Evolutionary conservation across 2,888 invertebrate genomes (phyloP).

Genomic region (Ochropleura leucogaster): DNA sequence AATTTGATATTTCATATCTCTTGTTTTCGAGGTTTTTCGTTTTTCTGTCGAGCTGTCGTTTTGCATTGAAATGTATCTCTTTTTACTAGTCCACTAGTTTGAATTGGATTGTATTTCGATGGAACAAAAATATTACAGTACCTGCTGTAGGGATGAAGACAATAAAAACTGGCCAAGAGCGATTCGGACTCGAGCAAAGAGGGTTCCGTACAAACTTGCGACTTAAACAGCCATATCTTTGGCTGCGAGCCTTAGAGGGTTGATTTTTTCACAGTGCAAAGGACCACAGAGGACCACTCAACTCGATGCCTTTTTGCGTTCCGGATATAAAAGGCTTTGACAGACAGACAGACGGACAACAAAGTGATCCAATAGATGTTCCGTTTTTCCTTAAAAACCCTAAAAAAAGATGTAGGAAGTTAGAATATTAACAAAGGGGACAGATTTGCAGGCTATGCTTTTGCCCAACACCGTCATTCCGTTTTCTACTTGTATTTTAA

Average conservation of each 20-base stretch:
- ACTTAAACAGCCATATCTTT: no score
- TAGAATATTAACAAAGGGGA: background rate
- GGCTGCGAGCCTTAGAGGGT: background rate
- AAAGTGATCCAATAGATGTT: no score
- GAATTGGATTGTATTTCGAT: slow-evolving; percentile 29
- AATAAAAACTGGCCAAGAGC: no score
- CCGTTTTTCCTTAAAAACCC: no score
- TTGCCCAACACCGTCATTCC: background rate
- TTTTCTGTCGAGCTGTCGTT: slow-evolving; percentile 32
- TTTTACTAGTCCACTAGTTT: slow-evolving; percentile 23
- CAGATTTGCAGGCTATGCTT: background rate
- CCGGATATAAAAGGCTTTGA: no score
- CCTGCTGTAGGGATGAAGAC: background rate
- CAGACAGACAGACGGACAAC: no score
- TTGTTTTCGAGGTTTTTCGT: slow-evolving; percentile 29
- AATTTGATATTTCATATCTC: slow-evolving; percentile 69
- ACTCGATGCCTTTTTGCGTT: no score
- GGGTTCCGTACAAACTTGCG: no score
- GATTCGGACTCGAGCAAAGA: no score
- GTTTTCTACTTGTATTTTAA: background rate
- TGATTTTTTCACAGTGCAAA: no score
- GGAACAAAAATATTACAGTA: slow-evolving; percentile 8
- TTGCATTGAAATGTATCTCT: slow-evolving; percentile 36
- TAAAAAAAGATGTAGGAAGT: background rate
- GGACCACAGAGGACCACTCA: no score